Evolutionary conservation across 2,797 vertebrate species (phyloP).

Genomic region (Sandelia bainsii): DNA sequence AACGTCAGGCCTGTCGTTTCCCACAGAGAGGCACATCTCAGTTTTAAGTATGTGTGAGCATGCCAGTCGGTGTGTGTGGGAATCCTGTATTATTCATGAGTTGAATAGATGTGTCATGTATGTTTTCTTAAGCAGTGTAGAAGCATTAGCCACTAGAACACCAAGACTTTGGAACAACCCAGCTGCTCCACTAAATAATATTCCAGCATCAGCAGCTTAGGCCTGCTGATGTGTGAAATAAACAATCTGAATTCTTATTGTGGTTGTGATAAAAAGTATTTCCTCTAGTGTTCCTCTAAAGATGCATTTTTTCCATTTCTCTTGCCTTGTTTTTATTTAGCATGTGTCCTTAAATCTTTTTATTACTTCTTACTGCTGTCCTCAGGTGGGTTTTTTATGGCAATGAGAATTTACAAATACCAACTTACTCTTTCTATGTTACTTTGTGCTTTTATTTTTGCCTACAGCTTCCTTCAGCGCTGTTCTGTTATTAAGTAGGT

Average conservation of each 20-base stretch:
- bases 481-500: background rate
- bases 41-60: conserved; percentile 31
- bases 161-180: conserved; percentile 27
- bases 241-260: conserved; percentile 57
- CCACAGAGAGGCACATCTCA: conserved; percentile 14
- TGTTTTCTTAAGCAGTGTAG: conserved; percentile 65
- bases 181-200: conserved; percentile 40
- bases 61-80: conserved; percentile 25
- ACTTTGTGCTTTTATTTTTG: background rate
- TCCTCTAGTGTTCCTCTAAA: conserved; percentile 18
- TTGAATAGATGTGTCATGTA: conserved; percentile 51
- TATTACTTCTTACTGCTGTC: background rate
- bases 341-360: background rate
- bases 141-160: conserved; percentile 32
- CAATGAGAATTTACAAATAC: background rate
- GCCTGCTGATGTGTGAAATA: conserved; percentile 70
- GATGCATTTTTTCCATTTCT: conserved; percentile 24
- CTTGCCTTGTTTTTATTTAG: conserved; percentile 12
- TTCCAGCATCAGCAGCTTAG: conserved; percentile 52
- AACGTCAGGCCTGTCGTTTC: conserved; percentile 24
- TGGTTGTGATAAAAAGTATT: conserved; percentile 26
- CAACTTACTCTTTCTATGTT: background rate
- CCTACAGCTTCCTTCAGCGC: background rate
- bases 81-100: conserved; percentile 63
- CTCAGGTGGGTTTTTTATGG: background rate